These are phyloP conservation scores for Periphyllus acericola DNA, from an alignment of 2,888 invertebrate species.

Conservation along the genomic window DNA sequence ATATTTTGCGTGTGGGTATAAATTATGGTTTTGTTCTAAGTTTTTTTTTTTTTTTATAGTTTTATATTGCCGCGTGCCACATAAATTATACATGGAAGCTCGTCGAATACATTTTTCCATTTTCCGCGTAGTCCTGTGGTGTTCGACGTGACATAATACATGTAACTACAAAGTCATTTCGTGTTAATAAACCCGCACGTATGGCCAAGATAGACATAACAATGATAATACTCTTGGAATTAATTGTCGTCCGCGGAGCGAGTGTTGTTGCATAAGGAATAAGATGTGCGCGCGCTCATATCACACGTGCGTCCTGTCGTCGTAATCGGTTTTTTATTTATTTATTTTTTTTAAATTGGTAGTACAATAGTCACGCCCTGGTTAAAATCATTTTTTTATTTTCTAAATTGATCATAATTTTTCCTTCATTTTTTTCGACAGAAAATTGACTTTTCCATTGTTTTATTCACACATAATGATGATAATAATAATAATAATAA, in stretches of 20 bases:
- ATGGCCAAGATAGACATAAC: neutral
- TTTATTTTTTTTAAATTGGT: constrained; percentile 37
- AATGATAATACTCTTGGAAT: neutral
- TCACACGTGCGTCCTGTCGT: constrained; percentile 11
- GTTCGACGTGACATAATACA: neutral
- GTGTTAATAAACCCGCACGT: neutral
- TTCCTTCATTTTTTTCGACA: neutral
- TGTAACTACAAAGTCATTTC: neutral
- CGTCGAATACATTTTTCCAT: neutral
- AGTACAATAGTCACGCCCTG: constrained; percentile 34
- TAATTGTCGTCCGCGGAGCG: neutral
- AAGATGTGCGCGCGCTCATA: neutral
- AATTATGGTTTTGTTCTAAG: neutral
- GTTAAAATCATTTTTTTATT: constrained; percentile 25
- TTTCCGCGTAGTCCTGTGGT: neutral
- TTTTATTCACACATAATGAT: neutral
- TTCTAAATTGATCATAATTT: neutral
- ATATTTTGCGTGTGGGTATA: neutral
- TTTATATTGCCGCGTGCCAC: neutral
- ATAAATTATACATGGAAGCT: neutral
- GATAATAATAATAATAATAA: no score
- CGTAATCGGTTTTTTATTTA: neutral
- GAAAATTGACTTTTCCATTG: constrained; percentile 31
- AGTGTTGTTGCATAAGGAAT: neutral
- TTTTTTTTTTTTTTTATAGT: neutral